These are phyloP conservation scores for Lonchura striata DNA, from an alignment of 2,113 vertebrate species.

Conservation along the genomic window DNA sequence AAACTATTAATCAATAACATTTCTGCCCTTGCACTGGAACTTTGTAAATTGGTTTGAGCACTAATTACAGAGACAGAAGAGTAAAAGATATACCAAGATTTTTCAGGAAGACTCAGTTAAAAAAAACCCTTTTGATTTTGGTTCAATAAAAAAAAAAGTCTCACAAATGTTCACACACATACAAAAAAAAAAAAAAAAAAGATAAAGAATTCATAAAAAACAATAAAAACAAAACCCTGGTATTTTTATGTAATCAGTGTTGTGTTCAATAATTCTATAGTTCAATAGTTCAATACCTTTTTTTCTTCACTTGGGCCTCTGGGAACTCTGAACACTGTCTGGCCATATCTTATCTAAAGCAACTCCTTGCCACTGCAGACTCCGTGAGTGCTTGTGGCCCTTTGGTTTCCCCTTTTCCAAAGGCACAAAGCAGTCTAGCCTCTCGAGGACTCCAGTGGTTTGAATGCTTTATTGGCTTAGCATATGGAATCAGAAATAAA, in stretches of 20 bases:
- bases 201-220: not conserved
- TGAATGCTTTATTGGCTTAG: not conserved
- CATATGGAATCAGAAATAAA: not conserved
- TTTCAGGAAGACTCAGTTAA: not conserved
- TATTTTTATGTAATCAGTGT: not conserved
- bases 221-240: accelerated
- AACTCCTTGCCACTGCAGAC: not conserved
- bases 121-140: not conserved
- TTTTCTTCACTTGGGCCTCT: not conserved
- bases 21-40: not conserved
- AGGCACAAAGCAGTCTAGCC: accelerated
- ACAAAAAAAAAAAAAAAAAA: not conserved
- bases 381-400: not conserved
- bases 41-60: not conserved
- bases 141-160: not conserved
- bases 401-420: not conserved
- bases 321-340: not conserved
- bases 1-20: not conserved
- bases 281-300: not conserved
- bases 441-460: not conserved
- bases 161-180: not conserved
- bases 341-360: not conserved
- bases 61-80: not conserved
- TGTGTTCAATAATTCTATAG: not conserved
- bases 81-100: not conserved